Conservation (phyloP, 2,797 vertebrate genomes). For the Melanotaenia trifasciata region DNA sequence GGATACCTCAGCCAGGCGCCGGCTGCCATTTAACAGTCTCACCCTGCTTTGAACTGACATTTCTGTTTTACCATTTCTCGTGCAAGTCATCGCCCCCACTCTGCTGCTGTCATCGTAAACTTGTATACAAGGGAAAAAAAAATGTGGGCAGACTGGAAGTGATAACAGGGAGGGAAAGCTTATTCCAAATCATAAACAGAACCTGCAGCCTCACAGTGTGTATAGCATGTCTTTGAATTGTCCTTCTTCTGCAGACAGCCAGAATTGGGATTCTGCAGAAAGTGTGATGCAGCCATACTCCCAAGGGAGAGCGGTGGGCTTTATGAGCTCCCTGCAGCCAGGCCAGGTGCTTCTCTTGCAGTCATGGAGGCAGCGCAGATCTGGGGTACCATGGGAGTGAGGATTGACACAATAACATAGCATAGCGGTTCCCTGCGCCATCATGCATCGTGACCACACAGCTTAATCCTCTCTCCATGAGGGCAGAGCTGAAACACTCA, state of each 20-base stretch:
- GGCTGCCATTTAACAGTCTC: constrained; percentile 90
- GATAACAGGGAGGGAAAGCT: constrained; percentile 16
- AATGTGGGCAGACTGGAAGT: constrained; percentile 26
- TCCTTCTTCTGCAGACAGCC: constrained; percentile 48
- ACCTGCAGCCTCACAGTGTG: constrained; percentile 30
- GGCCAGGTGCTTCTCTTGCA: constrained; percentile 66
- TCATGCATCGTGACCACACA: constrained; percentile 67
- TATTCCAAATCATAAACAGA: constrained; percentile 39
- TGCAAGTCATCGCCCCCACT: constrained; percentile 45
- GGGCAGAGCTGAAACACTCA: constrained; percentile 62
- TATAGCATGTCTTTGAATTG: constrained; percentile 55
- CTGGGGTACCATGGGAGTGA: constrained; percentile 48
- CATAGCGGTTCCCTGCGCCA: constrained; percentile 45
- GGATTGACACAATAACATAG: constrained; percentile 66
- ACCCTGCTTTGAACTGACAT: constrained; percentile 84
- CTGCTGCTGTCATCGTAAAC: constrained; percentile 45
- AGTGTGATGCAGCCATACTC: constrained; percentile 31
- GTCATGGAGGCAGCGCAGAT: constrained; percentile 41
- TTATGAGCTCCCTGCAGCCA: constrained; percentile 61
- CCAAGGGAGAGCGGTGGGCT: constrained; percentile 38
- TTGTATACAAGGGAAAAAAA: constrained; percentile 37
- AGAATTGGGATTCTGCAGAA: constrained; percentile 35
- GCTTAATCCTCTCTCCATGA: constrained; percentile 66
- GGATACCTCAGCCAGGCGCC: constrained; percentile 86
- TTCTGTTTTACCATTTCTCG: constrained; percentile 59